Percentiles rank a stretch among this genome's conserved stretches.
Conservation (phyloP, 92 coral and sea anemone genomes). For the Blastomussa wellsi region DNA sequence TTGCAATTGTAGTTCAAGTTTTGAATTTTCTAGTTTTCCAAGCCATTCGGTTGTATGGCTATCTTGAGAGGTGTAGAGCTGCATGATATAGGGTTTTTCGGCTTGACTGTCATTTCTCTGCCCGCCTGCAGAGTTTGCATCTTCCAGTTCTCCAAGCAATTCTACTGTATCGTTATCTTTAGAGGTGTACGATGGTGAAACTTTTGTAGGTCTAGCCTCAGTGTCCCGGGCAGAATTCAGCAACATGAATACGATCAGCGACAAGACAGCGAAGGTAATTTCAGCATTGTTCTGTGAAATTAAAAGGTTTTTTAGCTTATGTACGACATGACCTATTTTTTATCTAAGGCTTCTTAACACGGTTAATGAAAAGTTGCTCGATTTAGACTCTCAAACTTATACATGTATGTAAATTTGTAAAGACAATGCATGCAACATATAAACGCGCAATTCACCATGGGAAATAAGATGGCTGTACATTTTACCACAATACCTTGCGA, state of each 20-base stretch:
- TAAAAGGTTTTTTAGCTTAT: neutral
- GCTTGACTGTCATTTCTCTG: neutral
- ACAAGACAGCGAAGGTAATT: neutral
- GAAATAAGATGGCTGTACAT: too few species aligned
- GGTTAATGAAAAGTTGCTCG: too few species aligned
- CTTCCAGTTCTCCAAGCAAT: neutral
- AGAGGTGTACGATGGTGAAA: too few species aligned
- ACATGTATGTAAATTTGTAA: too few species aligned
- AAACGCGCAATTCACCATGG: too few species aligned
- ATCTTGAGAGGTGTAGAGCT: neutral
- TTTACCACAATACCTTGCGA: too few species aligned
- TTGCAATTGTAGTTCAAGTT: neutral
- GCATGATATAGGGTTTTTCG: neutral
- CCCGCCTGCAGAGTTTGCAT: neutral
- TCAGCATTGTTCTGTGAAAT: neutral
- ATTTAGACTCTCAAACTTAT: too few species aligned
- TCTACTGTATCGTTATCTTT: neutral
- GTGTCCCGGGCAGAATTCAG: neutral
- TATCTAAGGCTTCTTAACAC: too few species aligned
- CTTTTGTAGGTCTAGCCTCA: slow-evolving; percentile 2
- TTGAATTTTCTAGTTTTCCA: neutral
- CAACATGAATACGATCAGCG: neutral
- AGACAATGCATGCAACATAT: too few species aligned
- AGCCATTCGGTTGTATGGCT: neutral
- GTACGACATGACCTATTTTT: neutral